Base-by-base conservation (phyloP, 2,888 invertebrate genomes). In the Mythimna ferrago region DNA sequence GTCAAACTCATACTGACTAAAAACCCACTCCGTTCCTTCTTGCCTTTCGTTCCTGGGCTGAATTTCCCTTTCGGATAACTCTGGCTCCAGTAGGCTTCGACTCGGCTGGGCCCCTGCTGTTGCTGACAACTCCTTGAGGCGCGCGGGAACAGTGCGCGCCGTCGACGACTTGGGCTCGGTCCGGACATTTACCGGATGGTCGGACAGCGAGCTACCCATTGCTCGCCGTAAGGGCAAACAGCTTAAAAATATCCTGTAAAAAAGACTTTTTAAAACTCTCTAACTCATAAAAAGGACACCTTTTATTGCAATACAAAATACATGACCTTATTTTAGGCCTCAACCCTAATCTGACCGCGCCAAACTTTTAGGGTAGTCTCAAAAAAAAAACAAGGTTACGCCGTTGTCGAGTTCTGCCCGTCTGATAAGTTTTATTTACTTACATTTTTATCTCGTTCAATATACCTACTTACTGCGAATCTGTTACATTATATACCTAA, bases 381-480 rank as follows among this genome's bases (percentile, higher is more conserved):
- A 67, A 57, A 51, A 60, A 51, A 61, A n/a, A 51, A 66, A 69
- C 75, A 66, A 57, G 66, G 62, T 44, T 65, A 10, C 54, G 14
- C 79, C 58, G 66, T 66, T 60, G 60, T 35, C 44, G 60, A 35
- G 26, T 68, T 38, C 32, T 11, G 61, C n/a, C n/a, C 26, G 48
- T 16, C 69, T 16, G 60, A 41, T 72, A 72, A 35, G 56, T 57
- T 66, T 7, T 78, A 63, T 76, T 76, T 76, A 76, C 76, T 76
- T 78, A 64, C 54, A 26, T 75, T 56, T 77, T 75, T 56, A 75
- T 73, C 77, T 56, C 16, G 21, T 51, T 48, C 61, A 38, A 11
- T 41, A 41, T 16, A 41, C 41, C 61, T 60, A 73, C 32, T 35
- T 66, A 73, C 14, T 56, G 38, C 11, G 56, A 75, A 75, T 69